phyloP scores from a whole-genome alignment of 2,888 invertebrate species.

The Cinara cedri region DNA sequence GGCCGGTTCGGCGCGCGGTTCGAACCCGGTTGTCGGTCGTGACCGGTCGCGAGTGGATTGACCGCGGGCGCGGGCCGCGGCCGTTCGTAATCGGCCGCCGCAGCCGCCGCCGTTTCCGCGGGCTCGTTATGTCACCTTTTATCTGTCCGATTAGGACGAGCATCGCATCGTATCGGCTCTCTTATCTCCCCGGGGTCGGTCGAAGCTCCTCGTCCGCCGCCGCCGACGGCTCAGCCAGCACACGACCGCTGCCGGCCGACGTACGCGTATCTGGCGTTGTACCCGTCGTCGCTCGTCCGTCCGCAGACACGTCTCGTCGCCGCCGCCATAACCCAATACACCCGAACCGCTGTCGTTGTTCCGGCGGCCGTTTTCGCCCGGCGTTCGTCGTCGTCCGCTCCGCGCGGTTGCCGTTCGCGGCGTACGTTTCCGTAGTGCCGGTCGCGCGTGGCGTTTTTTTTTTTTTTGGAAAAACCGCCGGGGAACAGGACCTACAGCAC shows the following conservation, averaged over 20 bases:
- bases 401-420: too few species aligned
- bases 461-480: too few species aligned
- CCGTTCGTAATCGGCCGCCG: neutral
- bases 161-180: too few species aligned
- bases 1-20: neutral
- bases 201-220: neutral
- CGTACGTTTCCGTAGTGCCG: too few species aligned
- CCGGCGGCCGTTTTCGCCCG: neutral
- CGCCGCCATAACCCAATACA: neutral
- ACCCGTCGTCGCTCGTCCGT: neutral
- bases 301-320: neutral
- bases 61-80: neutral
- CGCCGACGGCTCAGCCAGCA: neutral
- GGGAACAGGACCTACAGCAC: too few species aligned
- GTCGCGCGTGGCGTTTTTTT: too few species aligned
- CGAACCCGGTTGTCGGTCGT: neutral
- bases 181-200: slow-evolving; percentile 9
- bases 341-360: neutral
- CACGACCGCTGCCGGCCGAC: slow-evolving; percentile 25
- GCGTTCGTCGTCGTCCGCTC: too few species aligned
- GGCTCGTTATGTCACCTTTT: slow-evolving; percentile 23
- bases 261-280: too few species aligned
- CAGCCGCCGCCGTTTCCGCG: neutral
- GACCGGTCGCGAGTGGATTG: neutral
- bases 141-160: slow-evolving; percentile 6